Base-by-base conservation (phyloP, 2,113 vertebrate species). In the Eleginops maclovinus region DNA sequence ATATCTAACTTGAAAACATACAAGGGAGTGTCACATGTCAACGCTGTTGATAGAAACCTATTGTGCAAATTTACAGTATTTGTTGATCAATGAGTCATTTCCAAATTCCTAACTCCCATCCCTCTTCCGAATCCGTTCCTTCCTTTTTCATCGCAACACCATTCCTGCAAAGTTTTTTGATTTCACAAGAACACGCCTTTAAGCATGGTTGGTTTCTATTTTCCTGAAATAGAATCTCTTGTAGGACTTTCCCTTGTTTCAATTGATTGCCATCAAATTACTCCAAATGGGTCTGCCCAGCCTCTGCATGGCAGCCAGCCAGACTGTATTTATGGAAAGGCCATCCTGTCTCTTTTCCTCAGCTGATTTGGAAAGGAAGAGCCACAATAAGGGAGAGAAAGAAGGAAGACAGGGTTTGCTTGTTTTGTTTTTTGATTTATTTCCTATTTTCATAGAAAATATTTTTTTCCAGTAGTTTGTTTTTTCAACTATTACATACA, bases 91-190 rank as follows among this genome's bases (percentile, higher is more conserved):
- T 24, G 3, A 40, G 15, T 63, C 15, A 49, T 62, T 54, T 81
- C 41, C 8, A 54, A 31, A 21, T 31, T 16, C 4, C 16, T 2
- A 44, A 10, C 19, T 28, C 1, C 10, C 31, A 36, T 10, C 44
- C 62, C 44, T 31, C 59, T 40, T 82, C 61, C 26, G 77, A 72
- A 81, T 44, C 55, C 77, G 63, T 76, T 75, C 79, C n/a, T 88
- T 93, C 92, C 92, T 85, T 72, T 80, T 76, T 26, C 60, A 79
- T 28, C n/a, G 67, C 85, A 62, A 81, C 87, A 91, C 86, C 17
- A 64, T 26, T 86, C 43, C 50, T 81, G 24, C 43, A 60, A 21
- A 47, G 71, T 87, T 62, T 75, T 87, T 87, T 58, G 1, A 62
- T 88, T 44, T 80, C 62, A 77, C 82, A 75, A 81, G 79, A 90